Evolutionary conservation across 2,113 vertebrate genomes (phyloP).

Genomic region (Formicarius rufipectus): DNA sequence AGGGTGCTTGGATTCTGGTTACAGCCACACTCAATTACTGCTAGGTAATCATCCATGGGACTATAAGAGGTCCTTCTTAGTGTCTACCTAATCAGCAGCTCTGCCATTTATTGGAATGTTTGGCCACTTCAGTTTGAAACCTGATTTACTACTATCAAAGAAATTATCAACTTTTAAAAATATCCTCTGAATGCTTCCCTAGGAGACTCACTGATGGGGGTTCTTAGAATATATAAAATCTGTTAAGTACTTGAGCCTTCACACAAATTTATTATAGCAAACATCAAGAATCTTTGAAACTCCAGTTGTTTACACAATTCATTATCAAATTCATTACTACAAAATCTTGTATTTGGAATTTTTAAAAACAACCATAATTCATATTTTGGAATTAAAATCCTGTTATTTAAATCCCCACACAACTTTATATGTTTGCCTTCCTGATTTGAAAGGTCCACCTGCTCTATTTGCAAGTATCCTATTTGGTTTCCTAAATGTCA

Average conservation of each 20-base stretch:
- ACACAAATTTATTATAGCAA: not conserved
- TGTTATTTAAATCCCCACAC: not conserved
- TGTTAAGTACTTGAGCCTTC: not conserved
- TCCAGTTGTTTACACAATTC: not conserved
- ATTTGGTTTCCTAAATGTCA: not conserved
- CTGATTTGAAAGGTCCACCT: not conserved
- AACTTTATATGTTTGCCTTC: not conserved
- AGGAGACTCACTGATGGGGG: not conserved
- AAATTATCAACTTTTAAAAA: not conserved
- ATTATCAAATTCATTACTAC: not conserved
- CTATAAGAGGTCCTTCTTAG: not conserved
- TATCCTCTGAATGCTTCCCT: not conserved
- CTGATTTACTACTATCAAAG: not conserved
- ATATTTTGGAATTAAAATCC: not conserved
- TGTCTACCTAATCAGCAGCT: not conserved
- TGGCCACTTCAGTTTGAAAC: not conserved
- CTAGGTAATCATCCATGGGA: not conserved
- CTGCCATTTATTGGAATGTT: not conserved
- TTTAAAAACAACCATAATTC: accelerated
- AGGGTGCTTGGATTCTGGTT: not conserved
- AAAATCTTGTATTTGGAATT: not conserved
- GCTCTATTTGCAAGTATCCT: not conserved
- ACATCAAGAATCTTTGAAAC: not conserved
- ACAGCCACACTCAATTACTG: not conserved
- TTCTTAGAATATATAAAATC: not conserved